These are phyloP conservation scores for Paelopatides confundens DNA, from an alignment of 53 echinoderm and acorn worm species.

Conservation along the genomic window DNA sequence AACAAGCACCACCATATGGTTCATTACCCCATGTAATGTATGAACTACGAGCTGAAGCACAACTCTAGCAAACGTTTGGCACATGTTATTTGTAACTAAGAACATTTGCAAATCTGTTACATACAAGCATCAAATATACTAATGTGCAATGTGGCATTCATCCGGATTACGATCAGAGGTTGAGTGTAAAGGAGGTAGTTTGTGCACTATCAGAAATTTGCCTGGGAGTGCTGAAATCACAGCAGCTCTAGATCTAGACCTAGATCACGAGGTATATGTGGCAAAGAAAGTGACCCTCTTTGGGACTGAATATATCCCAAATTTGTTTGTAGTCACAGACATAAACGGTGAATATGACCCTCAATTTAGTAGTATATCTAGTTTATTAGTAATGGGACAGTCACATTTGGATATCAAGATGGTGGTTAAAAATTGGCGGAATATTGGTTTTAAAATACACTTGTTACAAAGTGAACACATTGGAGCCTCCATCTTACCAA, in stretches of 20 bases:
- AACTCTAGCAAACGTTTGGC: conserved; percentile 62
- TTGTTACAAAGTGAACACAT: conserved; percentile 1
- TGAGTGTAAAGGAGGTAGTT: conserved; percentile 27
- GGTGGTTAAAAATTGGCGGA: neutral
- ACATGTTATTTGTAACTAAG: conserved; percentile 63
- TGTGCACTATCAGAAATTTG: neutral
- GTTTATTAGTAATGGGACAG: neutral
- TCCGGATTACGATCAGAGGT: neutral
- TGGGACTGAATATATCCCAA: conserved; percentile 57
- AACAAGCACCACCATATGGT: conserved; percentile 50
- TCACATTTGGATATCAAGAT: neutral
- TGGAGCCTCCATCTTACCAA: neutral
- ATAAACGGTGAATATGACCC: conserved; percentile 11
- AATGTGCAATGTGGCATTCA: conserved; percentile 45
- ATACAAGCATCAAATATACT: conserved; percentile 62
- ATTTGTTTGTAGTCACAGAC: conserved; percentile 42
- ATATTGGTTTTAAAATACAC: conserved; percentile 15
- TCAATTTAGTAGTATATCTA: neutral
- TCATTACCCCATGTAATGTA: conserved; percentile 48
- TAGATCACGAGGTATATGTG: conserved; percentile 52
- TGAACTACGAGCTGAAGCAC: conserved; percentile 70
- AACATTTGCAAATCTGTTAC: conserved; percentile 65
- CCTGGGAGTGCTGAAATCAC: neutral
- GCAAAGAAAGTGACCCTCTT: conserved; percentile 39
- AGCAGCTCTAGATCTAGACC: too few relatives aligned